A percentile compares a stretch with the other conserved stretches of the same genome.
These are phyloP conservation scores for Nibea coibor DNA, from an alignment of 2,113 vertebrate genomes.

Conservation along the genomic window DNA sequence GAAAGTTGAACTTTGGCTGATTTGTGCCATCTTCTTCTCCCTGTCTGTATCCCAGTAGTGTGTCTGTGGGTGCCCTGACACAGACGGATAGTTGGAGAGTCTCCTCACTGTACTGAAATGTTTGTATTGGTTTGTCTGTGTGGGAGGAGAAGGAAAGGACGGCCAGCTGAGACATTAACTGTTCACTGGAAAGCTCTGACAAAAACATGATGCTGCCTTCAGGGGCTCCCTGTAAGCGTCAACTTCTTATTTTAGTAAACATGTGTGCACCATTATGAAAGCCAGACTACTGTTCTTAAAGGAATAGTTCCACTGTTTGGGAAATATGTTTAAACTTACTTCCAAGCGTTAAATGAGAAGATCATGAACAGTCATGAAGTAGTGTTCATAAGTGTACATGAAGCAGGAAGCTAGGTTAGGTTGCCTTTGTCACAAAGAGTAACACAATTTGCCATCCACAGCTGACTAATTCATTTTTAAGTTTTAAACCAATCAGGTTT, in stretches of 20 bases:
- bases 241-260: neutral
- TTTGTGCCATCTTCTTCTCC: constrained; percentile 73
- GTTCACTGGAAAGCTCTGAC: constrained; percentile 67
- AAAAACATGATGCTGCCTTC: constrained; percentile 55
- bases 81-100: constrained; percentile 23
- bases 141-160: constrained; percentile 76
- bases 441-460: too few species aligned
- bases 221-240: constrained; percentile 33
- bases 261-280: too few species aligned
- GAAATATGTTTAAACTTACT: neutral
- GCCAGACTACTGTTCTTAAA: neutral
- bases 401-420: neutral
- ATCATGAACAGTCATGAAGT: neutral
- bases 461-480: too few species aligned
- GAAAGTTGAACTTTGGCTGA: constrained; percentile 73
- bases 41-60: neutral
- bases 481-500: too few species aligned
- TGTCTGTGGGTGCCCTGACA: neutral
- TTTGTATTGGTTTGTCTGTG: constrained; percentile 75
- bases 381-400: too few species aligned
- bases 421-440: too few species aligned
- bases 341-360: neutral
- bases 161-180: constrained; percentile 74
- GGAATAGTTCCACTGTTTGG: neutral
- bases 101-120: constrained; percentile 60